Evolutionary conservation across 1,140 invertebrate genomes (phyloP), one percentile per base, ranked within the genome.

Genomic region (Bombus fervidus): DNA sequence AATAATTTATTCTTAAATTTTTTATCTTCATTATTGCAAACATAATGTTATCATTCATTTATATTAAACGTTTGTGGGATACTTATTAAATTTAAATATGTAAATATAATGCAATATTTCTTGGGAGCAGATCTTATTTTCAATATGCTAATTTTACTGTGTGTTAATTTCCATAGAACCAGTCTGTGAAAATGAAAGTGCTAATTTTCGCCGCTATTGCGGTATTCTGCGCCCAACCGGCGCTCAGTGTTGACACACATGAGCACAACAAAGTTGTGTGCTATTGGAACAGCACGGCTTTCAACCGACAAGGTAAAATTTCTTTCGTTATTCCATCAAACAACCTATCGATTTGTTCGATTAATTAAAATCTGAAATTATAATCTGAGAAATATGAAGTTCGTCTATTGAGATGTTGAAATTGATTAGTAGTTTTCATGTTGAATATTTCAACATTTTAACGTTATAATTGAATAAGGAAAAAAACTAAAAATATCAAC

Each of bases 271-370:
- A 95, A 85, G 94, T 96, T 1, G 95, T 96, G 41, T 96, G 96
- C 84, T 96, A 94, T 81, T 96, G 96, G 94, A 95, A 96, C 71
- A 95, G 94, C 28, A 94, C 95, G 66, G 95, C 96, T 37, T 95
- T 95, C 68, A 92, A 94, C 62, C 91, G 96, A 84, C 84, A 94
- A 91, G 95, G 95, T 96, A 90, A 85, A 68, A 59, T 71, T 62
- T 15, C 62, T 81, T 71, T 31, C n/a, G 12, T 5, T 74, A 43
- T 37, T 64, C 4, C 28, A 37, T 34, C 18, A 22, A 53, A 53
- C 47, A 22, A 22, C 5, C 6, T 2, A 22, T 53, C 34, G 47
- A 37, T 34, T 37, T 22, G 22, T 1, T 28, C 18, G 22, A 39
- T 28, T 34, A 31, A 66, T 31, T 3, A 34, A 22, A 68, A 22